Percentiles rank a stretch among this genome's conserved stretches.
These are phyloP conservation scores for Lucifuga dentata DNA, from an alignment of 2,113 vertebrate species.

Conservation along the genomic window DNA sequence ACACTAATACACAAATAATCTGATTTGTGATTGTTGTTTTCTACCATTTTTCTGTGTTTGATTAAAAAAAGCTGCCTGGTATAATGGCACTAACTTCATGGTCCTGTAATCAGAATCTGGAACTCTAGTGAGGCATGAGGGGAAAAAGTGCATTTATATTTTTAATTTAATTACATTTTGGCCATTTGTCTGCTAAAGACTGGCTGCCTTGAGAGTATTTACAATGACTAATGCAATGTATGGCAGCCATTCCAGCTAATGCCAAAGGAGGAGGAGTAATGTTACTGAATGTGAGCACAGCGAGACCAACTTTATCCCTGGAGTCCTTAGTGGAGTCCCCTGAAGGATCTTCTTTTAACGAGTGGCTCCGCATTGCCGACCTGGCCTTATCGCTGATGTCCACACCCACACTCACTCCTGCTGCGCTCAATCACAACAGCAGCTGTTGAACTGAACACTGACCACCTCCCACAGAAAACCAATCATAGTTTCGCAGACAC, in stretches of 20 bases:
- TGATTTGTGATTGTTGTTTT: neutral
- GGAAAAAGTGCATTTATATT: no score
- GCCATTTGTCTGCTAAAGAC: neutral
- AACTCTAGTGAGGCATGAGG: neutral
- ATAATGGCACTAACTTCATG: neutral
- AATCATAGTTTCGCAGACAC: conserved; percentile 64
- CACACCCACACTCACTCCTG: conserved; percentile 56
- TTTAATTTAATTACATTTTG: neutral
- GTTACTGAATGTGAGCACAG: conserved; percentile 1
- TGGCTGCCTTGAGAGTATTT: neutral
- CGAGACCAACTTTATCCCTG: conserved; percentile 15
- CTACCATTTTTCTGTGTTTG: neutral
- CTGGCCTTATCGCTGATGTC: conserved; percentile 47
- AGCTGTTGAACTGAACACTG: conserved; percentile 55
- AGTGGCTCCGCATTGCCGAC: conserved; percentile 34
- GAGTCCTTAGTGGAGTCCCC: conserved; percentile 13
- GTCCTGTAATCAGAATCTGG: neutral
- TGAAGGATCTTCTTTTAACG: conserved; percentile 39
- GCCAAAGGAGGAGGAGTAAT: neutral
- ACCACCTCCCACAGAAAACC: conserved; percentile 66
- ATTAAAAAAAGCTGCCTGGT: neutral
- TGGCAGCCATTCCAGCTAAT: conserved; percentile 1
- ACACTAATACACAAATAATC: neutral
- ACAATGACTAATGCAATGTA: neutral
- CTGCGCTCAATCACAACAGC: conserved; percentile 66